phyloP scores from a whole-genome alignment of 1,140 invertebrate species.

The Phenacoccus solenopsis region DNA sequence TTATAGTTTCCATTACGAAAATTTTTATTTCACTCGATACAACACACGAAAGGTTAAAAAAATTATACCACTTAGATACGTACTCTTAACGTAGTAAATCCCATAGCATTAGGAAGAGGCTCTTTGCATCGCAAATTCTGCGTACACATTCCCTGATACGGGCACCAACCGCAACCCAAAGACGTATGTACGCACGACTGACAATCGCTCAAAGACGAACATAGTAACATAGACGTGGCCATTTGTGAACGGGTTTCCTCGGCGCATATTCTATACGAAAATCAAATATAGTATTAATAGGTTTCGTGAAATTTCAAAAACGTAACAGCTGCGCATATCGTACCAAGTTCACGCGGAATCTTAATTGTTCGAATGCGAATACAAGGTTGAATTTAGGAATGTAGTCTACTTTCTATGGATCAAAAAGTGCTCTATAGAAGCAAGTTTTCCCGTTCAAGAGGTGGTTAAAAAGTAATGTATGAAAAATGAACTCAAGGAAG shows the following conservation, averaged over 20 bases:
- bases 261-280: conserved; percentile 33
- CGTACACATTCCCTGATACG: conserved; percentile 24
- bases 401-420: too few species aligned
- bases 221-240: conserved; percentile 32
- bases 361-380: too few species aligned
- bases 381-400: too few species aligned
- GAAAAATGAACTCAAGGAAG: too few species aligned
- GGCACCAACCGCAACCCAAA: conserved; percentile 67
- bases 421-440: too few species aligned
- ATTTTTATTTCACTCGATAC: too few species aligned
- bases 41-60: neutral
- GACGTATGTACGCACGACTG: conserved; percentile 60
- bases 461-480: too few species aligned
- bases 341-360: too few species aligned
- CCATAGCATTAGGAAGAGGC: conserved; percentile 23
- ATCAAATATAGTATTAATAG: neutral
- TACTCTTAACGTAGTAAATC: conserved; percentile 25
- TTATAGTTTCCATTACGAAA: neutral
- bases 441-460: too few species aligned
- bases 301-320: neutral
- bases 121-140: conserved; percentile 27
- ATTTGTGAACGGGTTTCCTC: conserved; percentile 42
- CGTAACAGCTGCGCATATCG: too few species aligned
- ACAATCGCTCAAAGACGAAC: conserved; percentile 52
- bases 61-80: neutral